Base-by-base conservation (phyloP, 2,113 vertebrate species). In the Carlito syrichta region DNA sequence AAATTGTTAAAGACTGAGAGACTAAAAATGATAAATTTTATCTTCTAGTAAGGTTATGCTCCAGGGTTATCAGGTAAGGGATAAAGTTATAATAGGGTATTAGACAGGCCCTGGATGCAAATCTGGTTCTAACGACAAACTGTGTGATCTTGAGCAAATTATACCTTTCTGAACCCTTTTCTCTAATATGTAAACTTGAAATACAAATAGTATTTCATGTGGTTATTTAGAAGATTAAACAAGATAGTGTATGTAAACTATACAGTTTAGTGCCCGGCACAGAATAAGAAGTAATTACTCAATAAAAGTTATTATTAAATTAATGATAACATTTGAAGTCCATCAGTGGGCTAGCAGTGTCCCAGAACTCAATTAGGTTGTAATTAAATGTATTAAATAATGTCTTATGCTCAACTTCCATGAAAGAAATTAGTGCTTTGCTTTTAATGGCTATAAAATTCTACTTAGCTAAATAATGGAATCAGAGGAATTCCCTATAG, bases 381-480 rank as follows among this genome's bases (percentile, higher is more conserved):
- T 97, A 97, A 98, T 97, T 96, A 97, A 96, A 79, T 97, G 71
- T 93, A 94, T 96, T 98, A 97, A 95, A 94, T 83, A 97, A 93
- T 91, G 91, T 91, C 91, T 94, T 91, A 71, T 22, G 56, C 63
- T 97, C 87, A 95, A 89, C 94, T 96, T 96, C 86, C 95, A 92
- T 87, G 78, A 96, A 95, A 96, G 86, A 79, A 98, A 96, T 97
- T 95, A 94, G 77, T 93, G 69, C 95, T 97, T 93, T 95, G 50
- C 92, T 97, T 96, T 96, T 96, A 98, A 97, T 97, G 96, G 96
- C 94, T 93, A 38, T 97, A 96, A 96, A 94, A 96, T 89, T 91
- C 91, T 95, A 94, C 97, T 94, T 93, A 86, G 93, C 93, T 95
- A 96, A 97, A 97, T 97, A 97, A 97, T 93, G 68, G 74, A 93